Evolutionary conservation across 2,888 invertebrate species (phyloP).

Genomic region (Hylaea fasciaria): DNA sequence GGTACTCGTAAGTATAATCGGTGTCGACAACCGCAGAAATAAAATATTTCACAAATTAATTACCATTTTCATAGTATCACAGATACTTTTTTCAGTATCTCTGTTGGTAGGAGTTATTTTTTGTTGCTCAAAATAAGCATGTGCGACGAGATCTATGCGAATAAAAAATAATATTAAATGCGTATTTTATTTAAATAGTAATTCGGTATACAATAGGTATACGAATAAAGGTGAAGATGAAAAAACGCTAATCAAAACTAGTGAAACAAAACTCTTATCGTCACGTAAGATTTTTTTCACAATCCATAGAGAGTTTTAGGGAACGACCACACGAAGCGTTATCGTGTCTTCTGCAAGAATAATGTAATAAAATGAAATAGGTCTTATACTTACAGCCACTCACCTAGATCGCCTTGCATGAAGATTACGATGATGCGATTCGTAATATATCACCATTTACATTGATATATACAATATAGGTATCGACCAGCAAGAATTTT

Average conservation of each 20-base stretch:
- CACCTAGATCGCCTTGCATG: background rate
- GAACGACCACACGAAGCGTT: slow-evolving; percentile 9
- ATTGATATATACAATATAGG: slow-evolving; percentile 14
- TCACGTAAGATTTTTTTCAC: background rate
- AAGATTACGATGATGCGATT: slow-evolving; percentile 11
- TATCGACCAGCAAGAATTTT: slow-evolving; percentile 23
- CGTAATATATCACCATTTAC: slow-evolving; percentile 3
- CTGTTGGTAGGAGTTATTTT: slow-evolving; percentile 14
- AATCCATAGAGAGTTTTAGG: slow-evolving; percentile 3
- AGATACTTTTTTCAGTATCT: background rate
- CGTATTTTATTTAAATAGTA: slow-evolving; percentile 39
- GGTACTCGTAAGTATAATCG: slow-evolving; percentile 12
- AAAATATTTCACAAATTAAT: background rate
- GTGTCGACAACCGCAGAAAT: background rate
- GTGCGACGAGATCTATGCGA: slow-evolving; percentile 40
- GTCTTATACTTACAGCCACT: background rate
- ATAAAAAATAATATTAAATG: slow-evolving; percentile 36
- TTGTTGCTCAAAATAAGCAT: slow-evolving; percentile 18
- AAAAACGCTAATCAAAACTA: background rate
- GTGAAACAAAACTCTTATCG: background rate
- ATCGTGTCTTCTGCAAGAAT: background rate
- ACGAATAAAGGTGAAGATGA: slow-evolving; percentile 14
- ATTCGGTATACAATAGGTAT: slow-evolving; percentile 25
- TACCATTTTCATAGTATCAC: slow-evolving; percentile 1
- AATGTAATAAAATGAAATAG: background rate